Evolutionary conservation across 2,113 vertebrate species (phyloP), one percentile per base, ranked within the genome.

Genomic region (Anser cygnoides): DNA sequence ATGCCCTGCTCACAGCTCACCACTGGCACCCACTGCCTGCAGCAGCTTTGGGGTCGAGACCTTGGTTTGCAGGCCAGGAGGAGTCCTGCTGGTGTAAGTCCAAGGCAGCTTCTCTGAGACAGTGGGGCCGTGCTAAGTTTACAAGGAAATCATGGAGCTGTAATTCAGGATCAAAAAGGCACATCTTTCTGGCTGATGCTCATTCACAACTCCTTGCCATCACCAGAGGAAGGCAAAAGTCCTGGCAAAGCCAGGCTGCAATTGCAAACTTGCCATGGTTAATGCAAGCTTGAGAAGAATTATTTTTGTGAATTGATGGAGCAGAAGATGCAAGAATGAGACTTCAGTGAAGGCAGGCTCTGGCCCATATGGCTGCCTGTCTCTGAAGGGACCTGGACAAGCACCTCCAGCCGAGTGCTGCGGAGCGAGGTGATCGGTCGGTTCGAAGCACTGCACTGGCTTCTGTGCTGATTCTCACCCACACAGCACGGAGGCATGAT

Each of bases 401-500:
- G 63, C 2, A 18, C 26, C 49, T 88, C 62, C 67, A 35, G 10
- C n/a, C 1, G 1, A 44, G n/a, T 1, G 29, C 37, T 68, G 63
- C 46, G 0, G 1, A 35, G 22, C 6, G 26, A 20, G 39, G 90
- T 6, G 74, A 33, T 11, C 33, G 1, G 20, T 49, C 37, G n/a
- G n/a, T 16, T 80, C 29, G 67, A 35, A 67, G 58, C 83, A 21
- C 21, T 79, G 89, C 66, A 77, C 71, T 57, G 86, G 3, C 6
- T 88, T 84, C 71, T 6, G 10, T 26, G 65, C 41, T 71, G 22
- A 52, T 75, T 79, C 54, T 72, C 75, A 55, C n/a, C 62, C 50
- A 1, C 4, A 25, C 23, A 76, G 72, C 83, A 13, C 0, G 16
- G 25, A 0, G 2, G 58, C 2, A 16, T 9, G 37, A 66, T 31